A percentile compares a stretch with the other conserved stretches of the same genome.
phyloP scores from a whole-genome alignment of 2,113 vertebrate species.

The Bufo bufo region DNA sequence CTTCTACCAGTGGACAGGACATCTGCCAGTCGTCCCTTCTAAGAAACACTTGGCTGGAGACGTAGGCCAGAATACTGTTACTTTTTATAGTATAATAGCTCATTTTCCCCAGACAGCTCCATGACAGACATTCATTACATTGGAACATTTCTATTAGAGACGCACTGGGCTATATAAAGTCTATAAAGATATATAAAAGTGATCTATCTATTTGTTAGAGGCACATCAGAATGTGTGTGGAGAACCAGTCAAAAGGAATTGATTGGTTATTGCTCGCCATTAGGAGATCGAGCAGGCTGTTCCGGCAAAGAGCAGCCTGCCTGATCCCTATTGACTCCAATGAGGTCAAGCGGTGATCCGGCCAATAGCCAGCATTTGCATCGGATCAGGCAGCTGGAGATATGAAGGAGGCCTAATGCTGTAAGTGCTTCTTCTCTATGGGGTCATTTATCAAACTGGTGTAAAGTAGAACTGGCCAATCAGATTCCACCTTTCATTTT shows the following conservation, averaged over 20 bases:
- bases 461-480: no score
- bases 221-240: background rate
- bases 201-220: background rate
- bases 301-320: no score
- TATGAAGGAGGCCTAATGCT: no score
- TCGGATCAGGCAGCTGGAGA: no score
- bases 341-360: no score
- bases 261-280: no score
- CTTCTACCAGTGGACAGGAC: background rate
- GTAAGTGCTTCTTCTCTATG: no score
- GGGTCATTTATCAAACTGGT: no score
- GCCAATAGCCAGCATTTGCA: no score
- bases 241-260: background rate
- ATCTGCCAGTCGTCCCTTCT: background rate
- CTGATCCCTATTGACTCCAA: no score
- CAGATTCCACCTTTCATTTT: no score
- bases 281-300: no score
- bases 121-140: background rate
- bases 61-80: background rate
- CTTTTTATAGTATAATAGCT: conserved; percentile 14
- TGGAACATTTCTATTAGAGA: background rate
- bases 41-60: background rate
- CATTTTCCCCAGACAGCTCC: background rate
- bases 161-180: background rate
- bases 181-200: background rate